Evolutionary conservation across 2,888 invertebrate species (phyloP).

Genomic region (Agrochola macilenta): DNA sequence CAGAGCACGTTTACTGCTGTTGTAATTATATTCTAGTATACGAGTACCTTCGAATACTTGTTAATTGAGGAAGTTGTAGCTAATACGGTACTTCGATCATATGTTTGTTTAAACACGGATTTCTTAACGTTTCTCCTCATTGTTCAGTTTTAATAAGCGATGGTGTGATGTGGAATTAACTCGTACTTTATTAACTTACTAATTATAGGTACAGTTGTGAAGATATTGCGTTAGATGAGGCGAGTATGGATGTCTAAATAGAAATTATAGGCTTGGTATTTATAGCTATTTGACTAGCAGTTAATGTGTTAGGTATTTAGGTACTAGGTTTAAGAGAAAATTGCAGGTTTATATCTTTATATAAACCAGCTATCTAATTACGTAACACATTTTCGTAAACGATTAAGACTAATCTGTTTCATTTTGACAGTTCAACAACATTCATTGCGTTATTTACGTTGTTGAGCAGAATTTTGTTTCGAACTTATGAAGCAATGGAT

Average conservation of each 20-base stretch:
- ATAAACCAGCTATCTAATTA: no score
- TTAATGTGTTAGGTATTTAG: conserved; percentile 4
- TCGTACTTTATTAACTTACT: conserved; percentile 52
- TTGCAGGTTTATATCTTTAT: conserved; percentile 5
- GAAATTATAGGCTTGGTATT: conserved; percentile 49
- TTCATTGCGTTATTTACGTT: no score
- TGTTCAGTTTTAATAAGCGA: conserved; percentile 64
- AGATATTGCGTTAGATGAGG: conserved; percentile 38
- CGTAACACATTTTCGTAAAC: no score
- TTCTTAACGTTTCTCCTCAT: conserved; percentile 57
- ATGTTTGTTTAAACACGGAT: conserved; percentile 68
- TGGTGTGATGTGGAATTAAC: conserved; percentile 54
- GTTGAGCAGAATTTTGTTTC: no score
- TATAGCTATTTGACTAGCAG: conserved; percentile 19
- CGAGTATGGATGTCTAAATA: conserved; percentile 41
- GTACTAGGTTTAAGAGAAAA: conserved; percentile 1
- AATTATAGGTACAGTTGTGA: conserved; percentile 48
- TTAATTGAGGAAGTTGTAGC: conserved; percentile 80
- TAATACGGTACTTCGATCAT: conserved; percentile 67
- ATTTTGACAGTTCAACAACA: no score
- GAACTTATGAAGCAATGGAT: no score
- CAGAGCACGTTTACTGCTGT: conserved; percentile 71
- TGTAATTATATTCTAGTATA: conserved; percentile 74
- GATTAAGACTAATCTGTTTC: no score
- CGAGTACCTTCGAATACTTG: conserved; percentile 68